Conservation (phyloP, 2,113 vertebrate genomes). For the Microcebus ravelobensis region DNA sequence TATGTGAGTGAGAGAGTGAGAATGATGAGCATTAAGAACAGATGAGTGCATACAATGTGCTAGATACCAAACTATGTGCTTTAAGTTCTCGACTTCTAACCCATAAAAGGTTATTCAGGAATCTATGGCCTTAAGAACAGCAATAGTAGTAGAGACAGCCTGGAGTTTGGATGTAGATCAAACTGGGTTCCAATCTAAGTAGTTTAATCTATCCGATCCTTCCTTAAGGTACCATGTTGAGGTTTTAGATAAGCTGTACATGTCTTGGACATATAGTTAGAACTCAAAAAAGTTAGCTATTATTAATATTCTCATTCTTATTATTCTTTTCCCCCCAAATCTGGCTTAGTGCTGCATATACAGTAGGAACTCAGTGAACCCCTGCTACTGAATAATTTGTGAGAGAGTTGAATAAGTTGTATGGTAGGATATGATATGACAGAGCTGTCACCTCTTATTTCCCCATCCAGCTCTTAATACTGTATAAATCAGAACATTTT, state of each 20-base stretch:
- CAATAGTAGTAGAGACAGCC: not conserved
- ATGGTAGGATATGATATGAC: not conserved
- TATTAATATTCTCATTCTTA: constrained; percentile 12
- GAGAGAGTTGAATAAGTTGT: not conserved
- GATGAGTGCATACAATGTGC: not conserved
- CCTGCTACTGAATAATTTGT: not conserved
- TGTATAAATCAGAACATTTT: constrained; percentile 24
- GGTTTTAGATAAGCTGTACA: not conserved
- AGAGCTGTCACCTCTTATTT: not conserved
- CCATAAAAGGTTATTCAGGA: not conserved
- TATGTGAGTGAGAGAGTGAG: not conserved
- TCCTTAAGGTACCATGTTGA: not conserved
- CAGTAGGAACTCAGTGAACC: not conserved
- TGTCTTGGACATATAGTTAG: not conserved
- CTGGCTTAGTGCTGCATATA: not conserved
- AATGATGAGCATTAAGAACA: not conserved
- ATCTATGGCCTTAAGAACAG: not conserved
- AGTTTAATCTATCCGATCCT: not conserved
- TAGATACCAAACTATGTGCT: not conserved
- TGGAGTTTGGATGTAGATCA: not conserved
- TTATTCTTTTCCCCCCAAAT: constrained; percentile 1
- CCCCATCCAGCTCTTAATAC: not conserved
- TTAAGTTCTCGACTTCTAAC: not conserved
- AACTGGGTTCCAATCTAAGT: not conserved
- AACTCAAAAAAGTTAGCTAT: not conserved